These are phyloP conservation scores for Emys orbicularis DNA, from an alignment of 2,797 vertebrate species.

Conservation along the genomic window DNA sequence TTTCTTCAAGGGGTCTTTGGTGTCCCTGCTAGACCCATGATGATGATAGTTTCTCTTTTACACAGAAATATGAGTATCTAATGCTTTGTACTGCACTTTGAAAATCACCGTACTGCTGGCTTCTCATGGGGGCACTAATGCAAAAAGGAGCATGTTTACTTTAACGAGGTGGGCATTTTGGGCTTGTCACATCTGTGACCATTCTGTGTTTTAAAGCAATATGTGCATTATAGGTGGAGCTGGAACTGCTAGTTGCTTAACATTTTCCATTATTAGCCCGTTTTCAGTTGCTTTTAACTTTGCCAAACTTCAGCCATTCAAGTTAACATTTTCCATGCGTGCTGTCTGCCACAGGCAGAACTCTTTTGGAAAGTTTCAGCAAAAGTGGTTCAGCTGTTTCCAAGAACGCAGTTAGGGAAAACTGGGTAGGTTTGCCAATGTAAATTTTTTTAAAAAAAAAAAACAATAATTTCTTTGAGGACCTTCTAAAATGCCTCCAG, in stretches of 20 bases:
- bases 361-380: constrained; percentile 26
- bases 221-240: not conserved
- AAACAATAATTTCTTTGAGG: constrained; percentile 13
- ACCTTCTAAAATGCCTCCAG: constrained; percentile 5
- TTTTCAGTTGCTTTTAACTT: constrained; percentile 58
- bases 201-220: not conserved
- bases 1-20: not conserved
- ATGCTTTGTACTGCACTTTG: not conserved
- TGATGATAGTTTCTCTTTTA: not conserved
- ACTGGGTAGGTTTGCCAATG: constrained; percentile 38
- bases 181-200: not conserved
- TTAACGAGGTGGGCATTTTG: not conserved
- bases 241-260: not conserved
- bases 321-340: not conserved
- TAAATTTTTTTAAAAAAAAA: not conserved
- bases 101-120: not conserved
- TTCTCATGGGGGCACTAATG: not conserved
- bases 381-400: constrained; percentile 23
- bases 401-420: constrained; percentile 25
- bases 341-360: constrained; percentile 51
- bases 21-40: not conserved
- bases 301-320: constrained; percentile 44
- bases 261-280: not conserved
- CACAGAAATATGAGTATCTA: not conserved
- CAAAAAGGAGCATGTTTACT: not conserved